phyloP scores from a whole-genome alignment of 2,888 invertebrate species.

The Agrotis exclamationis region DNA sequence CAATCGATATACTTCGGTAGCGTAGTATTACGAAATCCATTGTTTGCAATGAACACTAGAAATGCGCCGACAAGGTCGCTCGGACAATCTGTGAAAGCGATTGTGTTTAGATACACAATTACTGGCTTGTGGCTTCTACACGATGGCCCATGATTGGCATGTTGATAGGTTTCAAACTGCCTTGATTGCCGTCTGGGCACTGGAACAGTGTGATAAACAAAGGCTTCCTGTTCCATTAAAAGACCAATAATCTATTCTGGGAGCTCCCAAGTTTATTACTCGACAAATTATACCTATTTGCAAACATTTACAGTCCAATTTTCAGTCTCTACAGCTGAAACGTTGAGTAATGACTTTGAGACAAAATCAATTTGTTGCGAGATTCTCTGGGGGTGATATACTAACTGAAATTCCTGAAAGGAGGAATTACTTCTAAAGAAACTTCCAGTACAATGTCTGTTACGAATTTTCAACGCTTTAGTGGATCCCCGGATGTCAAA shows the following conservation, averaged over 20 bases:
- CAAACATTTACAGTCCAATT: conserved; percentile 7
- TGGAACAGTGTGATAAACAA: neutral
- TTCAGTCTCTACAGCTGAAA: neutral
- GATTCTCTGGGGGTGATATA: neutral
- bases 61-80: conserved; percentile 46
- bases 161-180: conserved; percentile 30
- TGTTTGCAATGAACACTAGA: conserved; percentile 47
- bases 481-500: neutral
- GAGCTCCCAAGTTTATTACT: neutral
- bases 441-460: neutral
- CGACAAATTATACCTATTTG: conserved; percentile 7
- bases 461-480: neutral
- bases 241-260: conserved; percentile 12
- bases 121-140: conserved; percentile 21
- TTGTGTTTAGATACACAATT: conserved; percentile 28
- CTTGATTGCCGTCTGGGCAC: neutral
- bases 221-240: conserved; percentile 20
- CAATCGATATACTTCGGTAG: conserved; percentile 12
- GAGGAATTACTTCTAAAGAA: neutral
- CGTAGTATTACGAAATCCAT: conserved; percentile 31
- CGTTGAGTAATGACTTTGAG: neutral
- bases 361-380: conserved; percentile 4
- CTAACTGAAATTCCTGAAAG: neutral
- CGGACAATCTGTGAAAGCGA: conserved; percentile 49
- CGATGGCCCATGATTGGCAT: conserved; percentile 19